Evolutionary conservation across 2,888 invertebrate genomes (phyloP).

Genomic region (Erynnis tages): DNA sequence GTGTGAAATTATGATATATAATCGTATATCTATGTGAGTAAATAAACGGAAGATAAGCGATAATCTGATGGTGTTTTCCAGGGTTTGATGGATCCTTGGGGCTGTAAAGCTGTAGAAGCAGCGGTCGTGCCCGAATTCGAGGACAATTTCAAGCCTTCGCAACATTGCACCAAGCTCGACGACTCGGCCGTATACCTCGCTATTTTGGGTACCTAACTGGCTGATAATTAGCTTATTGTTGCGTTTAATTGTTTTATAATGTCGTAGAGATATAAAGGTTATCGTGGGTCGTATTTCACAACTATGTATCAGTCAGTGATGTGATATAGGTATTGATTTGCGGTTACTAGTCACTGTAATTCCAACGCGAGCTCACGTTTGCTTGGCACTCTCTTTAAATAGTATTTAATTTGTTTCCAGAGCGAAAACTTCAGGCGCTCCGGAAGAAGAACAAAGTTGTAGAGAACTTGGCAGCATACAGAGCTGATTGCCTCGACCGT

Average conservation of each 20-base stretch:
- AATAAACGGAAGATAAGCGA: constrained; percentile 15
- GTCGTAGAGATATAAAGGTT: constrained; percentile 22
- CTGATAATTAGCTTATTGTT: not conserved
- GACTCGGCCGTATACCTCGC: constrained; percentile 86
- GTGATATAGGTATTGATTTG: not conserved
- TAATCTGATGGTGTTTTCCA: constrained; percentile 32
- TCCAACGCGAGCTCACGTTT: no score
- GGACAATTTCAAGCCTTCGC: constrained; percentile 78
- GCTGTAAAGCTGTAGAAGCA: constrained; percentile 52
- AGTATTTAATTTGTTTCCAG: constrained; percentile 52
- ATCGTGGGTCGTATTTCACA: constrained; percentile 29
- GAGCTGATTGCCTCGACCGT: constrained; percentile 82
- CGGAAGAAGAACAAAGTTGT: constrained; percentile 79
- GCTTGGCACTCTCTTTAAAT: no score
- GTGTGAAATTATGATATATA: not conserved
- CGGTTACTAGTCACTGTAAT: not conserved
- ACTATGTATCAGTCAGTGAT: constrained; percentile 14
- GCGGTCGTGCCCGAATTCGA: constrained; percentile 70
- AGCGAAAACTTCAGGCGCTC: constrained; percentile 65
- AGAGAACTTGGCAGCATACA: constrained; percentile 78
- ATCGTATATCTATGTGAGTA: constrained; percentile 3
- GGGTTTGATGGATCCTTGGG: constrained; percentile 80
- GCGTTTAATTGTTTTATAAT: constrained; percentile 16
- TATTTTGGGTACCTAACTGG: constrained; percentile 80
- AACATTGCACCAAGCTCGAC: constrained; percentile 67